Base-by-base conservation (phyloP, 2,797 vertebrate genomes). In the Spatula versicolor region DNA sequence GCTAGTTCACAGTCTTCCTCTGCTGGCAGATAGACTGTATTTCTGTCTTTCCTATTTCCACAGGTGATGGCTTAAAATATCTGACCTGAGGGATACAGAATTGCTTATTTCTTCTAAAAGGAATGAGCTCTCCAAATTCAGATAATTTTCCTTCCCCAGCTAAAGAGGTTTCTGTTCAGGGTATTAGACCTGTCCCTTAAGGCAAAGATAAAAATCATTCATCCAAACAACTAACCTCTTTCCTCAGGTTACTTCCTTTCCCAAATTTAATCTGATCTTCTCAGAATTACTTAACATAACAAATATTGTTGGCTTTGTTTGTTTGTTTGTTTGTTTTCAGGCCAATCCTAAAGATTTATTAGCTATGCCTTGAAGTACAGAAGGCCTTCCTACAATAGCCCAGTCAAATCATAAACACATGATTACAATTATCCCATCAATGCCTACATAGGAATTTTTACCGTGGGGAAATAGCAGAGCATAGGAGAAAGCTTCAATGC, bases 181-280 rank as follows among this genome's bases (percentile, higher is more conserved):
- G 14, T 77, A 56, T 90, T 83, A 67, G 3, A 86, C 39, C 66
- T 75, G 6, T 75, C 76, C 48, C 66, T 91, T 75, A 77, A 68
- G 83, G 45, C 37, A 56, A 48, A 88, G 80, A 60, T 71, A 84
- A 73, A 87, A 87, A 80, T 91, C 76, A 83, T 45, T 90, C 66
- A 86, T 78, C 33, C 31, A 86, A 73, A 64, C n/a, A 83, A 88
- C 69, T 72, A 91, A 68, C 62, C 33, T 88, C 28, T 92, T 90
- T 96, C 60, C n/a, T 83, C 58, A 60, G 85, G 64, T 95, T 83
- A 31, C 45, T 71, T 86, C 37, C 8, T 83, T 80, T 88, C 31
- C 31, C 64, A 20, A 8, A 85, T 88, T 83, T 59, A 71, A 52
- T 69, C 64, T 64, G n/a, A 64, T 74, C 14, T 52, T 77, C 46